A percentile compares a stretch with the other conserved stretches of the same genome.
Evolutionary conservation across 2,888 invertebrate species (phyloP).

Genomic region (Kryphioiulus occultus): DNA sequence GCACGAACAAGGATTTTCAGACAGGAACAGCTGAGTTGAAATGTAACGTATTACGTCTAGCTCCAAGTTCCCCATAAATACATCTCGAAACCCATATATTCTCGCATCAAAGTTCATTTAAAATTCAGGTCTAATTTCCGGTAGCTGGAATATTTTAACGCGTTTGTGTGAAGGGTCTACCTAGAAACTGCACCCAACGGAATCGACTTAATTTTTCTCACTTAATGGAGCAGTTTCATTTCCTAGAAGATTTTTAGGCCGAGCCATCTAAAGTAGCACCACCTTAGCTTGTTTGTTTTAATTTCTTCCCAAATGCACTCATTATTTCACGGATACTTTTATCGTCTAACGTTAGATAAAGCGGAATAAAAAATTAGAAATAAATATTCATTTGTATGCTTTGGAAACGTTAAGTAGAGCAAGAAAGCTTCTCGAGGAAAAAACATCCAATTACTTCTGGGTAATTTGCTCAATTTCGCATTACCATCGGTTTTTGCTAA

Average conservation of each 20-base stretch:
- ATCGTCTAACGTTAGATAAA: conserved; percentile 13
- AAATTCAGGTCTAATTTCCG: conserved; percentile 17
- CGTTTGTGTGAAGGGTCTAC: not conserved
- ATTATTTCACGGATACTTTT: conserved; percentile 17
- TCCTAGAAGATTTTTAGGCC: not conserved
- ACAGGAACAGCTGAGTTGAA: not conserved
- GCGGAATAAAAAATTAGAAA: conserved; percentile 8
- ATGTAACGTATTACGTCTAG: not conserved
- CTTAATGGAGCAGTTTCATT: conserved; percentile 23
- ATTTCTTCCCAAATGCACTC: conserved; percentile 23
- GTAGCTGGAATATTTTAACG: conserved; percentile 9
- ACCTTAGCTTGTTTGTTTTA: not conserved
- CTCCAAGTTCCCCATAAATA: not conserved
- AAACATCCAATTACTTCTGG: conserved; percentile 15
- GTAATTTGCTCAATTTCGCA: conserved; percentile 17
- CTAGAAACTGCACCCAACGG: not conserved
- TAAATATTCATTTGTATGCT: conserved; percentile 23
- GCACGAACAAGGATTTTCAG: no score
- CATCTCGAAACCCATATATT: not conserved
- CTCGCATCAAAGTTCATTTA: conserved; percentile 12
- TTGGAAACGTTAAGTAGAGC: conserved; percentile 23
- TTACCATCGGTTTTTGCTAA: conserved; percentile 23
- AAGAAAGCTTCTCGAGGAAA: conserved; percentile 9
- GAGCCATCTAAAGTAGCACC: not conserved
- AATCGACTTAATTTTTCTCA: conserved; percentile 16